These are phyloP conservation scores for Ips typographus DNA, from an alignment of 1,140 invertebrate species.

Conservation along the genomic window DNA sequence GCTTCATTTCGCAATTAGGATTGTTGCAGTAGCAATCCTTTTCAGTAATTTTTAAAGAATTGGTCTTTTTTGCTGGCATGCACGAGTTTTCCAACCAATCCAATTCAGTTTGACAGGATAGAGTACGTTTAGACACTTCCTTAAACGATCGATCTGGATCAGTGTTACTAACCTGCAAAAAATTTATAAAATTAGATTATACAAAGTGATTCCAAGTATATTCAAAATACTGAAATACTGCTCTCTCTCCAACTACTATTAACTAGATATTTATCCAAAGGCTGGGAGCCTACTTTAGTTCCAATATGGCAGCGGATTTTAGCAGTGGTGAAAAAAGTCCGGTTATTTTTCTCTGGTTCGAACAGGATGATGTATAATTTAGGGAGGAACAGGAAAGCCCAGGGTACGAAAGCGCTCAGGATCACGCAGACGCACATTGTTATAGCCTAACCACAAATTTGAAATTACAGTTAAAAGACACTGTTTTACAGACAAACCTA, in stretches of 20 bases:
- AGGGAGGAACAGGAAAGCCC: conserved; percentile 75
- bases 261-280: conserved; percentile 49
- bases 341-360: conserved; percentile 75
- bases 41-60: conserved; percentile 41
- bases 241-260: conserved; percentile 40
- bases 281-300: conserved; percentile 52
- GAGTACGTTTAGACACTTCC: conserved; percentile 42
- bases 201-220: background rate
- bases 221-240: conserved; percentile 24
- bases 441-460: conserved; percentile 46
- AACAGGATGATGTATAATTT: conserved; percentile 79
- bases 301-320: conserved; percentile 82
- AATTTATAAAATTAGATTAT: background rate
- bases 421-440: conserved; percentile 72
- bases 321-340: conserved; percentile 75
- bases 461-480: conserved; percentile 2
- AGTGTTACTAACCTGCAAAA: conserved; percentile 9
- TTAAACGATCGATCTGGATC: conserved; percentile 12
- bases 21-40: conserved; percentile 39
- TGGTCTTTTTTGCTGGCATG: conserved; percentile 36
- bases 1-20: conserved; percentile 28
- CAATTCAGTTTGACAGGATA: conserved; percentile 55
- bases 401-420: conserved; percentile 73
- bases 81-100: conserved; percentile 51
- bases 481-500: conserved; percentile 55